Conservation (phyloP, 2,888 invertebrate genomes). For the Plebejus anna region DNA sequence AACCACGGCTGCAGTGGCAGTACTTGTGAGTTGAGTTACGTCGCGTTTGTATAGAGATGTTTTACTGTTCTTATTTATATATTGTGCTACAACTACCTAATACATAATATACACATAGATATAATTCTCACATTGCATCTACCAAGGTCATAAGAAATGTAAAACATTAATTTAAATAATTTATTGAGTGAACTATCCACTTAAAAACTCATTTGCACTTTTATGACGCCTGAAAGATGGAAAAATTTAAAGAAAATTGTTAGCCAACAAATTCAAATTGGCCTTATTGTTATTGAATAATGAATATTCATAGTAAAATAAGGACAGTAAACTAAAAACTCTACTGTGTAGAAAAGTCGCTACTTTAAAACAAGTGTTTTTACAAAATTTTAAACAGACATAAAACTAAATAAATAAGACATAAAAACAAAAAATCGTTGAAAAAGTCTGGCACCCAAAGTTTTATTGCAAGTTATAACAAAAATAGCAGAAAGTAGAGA, state of each 20-base stretch:
- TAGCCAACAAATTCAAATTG: not conserved
- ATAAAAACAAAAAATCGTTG: not conserved
- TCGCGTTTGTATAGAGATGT: too few species aligned
- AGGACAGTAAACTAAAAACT: not conserved
- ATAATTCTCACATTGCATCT: conserved; percentile 16
- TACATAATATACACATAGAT: not conserved
- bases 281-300: not conserved
- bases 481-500: not conserved
- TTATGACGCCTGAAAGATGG: not conserved
- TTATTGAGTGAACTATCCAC: not conserved
- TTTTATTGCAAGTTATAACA: too few species aligned
- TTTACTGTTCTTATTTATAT: not conserved
- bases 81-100: not conserved
- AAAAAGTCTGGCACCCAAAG: not conserved
- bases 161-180: conserved; percentile 10
- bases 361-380: not conserved
- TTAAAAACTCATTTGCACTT: not conserved
- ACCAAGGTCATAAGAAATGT: not conserved
- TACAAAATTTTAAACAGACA: not conserved
- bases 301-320: not conserved
- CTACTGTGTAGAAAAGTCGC: not conserved
- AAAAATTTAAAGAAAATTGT: not conserved
- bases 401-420: not conserved
- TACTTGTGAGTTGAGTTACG: too few species aligned
- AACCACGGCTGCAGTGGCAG: too few species aligned